These are phyloP conservation scores for Cheilosia urbana DNA, from an alignment of 2,888 invertebrate genomes.

Conservation along the genomic window DNA sequence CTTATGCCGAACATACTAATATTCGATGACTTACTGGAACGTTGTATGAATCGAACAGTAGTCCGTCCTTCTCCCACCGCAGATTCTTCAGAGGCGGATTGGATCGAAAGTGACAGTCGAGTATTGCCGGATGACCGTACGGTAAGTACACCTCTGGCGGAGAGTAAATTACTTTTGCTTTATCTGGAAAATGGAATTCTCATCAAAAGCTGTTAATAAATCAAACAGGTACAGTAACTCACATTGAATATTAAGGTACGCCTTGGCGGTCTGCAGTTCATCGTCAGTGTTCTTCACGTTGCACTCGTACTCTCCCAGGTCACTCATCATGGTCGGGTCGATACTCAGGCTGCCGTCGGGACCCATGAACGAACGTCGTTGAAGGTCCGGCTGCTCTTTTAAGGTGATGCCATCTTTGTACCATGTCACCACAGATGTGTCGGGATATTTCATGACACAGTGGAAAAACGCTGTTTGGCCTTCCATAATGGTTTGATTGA, in stretches of 20 bases:
- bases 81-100: conserved; percentile 95
- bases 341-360: conserved; percentile 92
- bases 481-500: conserved; percentile 94
- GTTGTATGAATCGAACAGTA: conserved; percentile 94
- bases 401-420: conserved; percentile 88
- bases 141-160: conserved; percentile 94
- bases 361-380: conserved; percentile 86
- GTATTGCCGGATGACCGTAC: conserved; percentile 90
- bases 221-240: conserved; percentile 82
- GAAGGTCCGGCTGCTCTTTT: conserved; percentile 86
- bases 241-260: conserved; percentile 97
- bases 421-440: conserved; percentile 86
- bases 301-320: conserved; percentile 95
- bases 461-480: conserved; percentile 92
- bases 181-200: conserved; percentile 86
- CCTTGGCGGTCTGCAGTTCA: conserved; percentile 91
- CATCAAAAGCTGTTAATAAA: background rate
- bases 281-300: conserved; percentile 90
- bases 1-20: background rate
- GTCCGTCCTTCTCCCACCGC: conserved; percentile 97
- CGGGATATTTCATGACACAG: conserved; percentile 91
- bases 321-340: conserved; percentile 90
- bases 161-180: conserved; percentile 95
- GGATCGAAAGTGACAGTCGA: conserved; percentile 96
- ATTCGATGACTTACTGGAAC: conserved; percentile 85